Evolutionary conservation across 2,888 invertebrate species (phyloP).

Genomic region (Chromoteleia sp.): DNA sequence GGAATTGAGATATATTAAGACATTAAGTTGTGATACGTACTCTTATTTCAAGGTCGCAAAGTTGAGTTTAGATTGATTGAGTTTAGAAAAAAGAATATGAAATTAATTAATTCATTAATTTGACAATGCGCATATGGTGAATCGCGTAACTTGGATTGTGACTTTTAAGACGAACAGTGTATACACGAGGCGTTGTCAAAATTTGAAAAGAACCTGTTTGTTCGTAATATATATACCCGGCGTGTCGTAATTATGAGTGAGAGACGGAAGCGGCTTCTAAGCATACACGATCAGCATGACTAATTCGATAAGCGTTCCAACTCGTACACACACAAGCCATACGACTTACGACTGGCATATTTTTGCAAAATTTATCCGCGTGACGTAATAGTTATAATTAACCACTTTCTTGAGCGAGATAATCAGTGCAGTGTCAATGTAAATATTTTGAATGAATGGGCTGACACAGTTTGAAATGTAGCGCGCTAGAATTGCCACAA

Average conservation of each 20-base stretch:
- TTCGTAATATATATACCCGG: constrained; percentile 27
- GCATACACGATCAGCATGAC: constrained; percentile 58
- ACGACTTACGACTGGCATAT: constrained; percentile 24
- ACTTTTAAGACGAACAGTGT: background rate
- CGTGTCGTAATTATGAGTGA: constrained; percentile 41
- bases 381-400: constrained; percentile 47
- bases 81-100: no score
- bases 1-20: constrained; percentile 3
- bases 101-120: no score
- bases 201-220: constrained; percentile 26
- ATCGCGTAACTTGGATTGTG: background rate
- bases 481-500: no score
- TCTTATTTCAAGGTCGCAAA: no score
- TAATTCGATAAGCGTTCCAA: constrained; percentile 57
- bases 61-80: no score
- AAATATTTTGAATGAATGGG: constrained; percentile 20
- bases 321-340: constrained; percentile 20
- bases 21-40: no score
- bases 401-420: constrained; percentile 19
- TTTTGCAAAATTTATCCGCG: constrained; percentile 43
- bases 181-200: constrained; percentile 26
- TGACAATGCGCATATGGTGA: background rate
- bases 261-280: constrained; percentile 51
- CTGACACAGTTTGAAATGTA: constrained; percentile 1
- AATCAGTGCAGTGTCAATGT: constrained; percentile 26